Evolutionary conservation across 2,888 invertebrate genomes (phyloP), one percentile per base, ranked within the genome.

Genomic region (Platycheirus albimanus): DNA sequence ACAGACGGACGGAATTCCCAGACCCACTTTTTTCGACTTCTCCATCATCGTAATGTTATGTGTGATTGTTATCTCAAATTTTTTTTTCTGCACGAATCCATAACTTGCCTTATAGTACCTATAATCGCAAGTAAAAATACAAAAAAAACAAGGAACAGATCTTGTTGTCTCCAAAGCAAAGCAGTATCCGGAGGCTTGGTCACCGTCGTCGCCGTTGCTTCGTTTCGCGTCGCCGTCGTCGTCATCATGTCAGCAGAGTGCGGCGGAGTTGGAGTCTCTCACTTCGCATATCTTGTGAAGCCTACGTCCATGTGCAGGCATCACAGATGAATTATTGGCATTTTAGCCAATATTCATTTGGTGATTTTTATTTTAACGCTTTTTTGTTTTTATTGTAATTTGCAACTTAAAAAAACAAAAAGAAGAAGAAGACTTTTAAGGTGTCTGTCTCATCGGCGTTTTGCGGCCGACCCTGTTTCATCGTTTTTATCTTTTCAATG

Each of bases 291-390:
- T 86, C 86, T 85, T 69, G 70, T 85, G 77, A 63, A 78, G 86
- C 81, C 81, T 87, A 88, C 89, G 89, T 88, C 86, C 89, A 89
- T 89, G 89, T 89, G 89, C 90, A 89, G 88, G 89, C 89, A 89
- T 89, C 90, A 88, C 89, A 90, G 90, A 89, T 89, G 89, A 89
- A 90, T 89, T 89, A 90, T 89, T 89, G 90, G 89, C 90, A 88
- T 90, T 90, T 90, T 89, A 90, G 89, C 89, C 89, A 90, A 89
- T 88, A 89, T 88, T 86, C 88, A 86, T 84, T 86, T 85, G 85
- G 71, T 79, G 84, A 70, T 75, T 74, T n/a, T 78, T 61, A 69
- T 67, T 79, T 70, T 76, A 58, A 54, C 76, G 19, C 61, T 75
- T 49, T 69, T 69, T 69, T 56, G 17, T 64, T 81, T 8, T 45